Evolutionary conservation across 1,140 invertebrate genomes (phyloP).

Genomic region (Delia radicum): DNA sequence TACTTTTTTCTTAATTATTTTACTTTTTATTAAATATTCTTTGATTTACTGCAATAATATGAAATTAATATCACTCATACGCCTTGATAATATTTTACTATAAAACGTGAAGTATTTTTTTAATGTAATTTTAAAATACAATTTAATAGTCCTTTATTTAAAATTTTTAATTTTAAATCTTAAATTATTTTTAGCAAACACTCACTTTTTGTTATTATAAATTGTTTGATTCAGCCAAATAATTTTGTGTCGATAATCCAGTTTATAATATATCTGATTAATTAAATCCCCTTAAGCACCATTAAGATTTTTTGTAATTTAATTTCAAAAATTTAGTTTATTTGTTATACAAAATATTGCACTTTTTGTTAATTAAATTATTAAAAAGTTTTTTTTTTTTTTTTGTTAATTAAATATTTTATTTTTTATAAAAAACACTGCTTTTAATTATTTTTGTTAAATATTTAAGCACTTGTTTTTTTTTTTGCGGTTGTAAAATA

Average conservation of each 20-base stretch:
- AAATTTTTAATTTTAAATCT: neutral
- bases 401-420: neutral
- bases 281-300: neutral
- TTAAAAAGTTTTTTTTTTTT: neutral
- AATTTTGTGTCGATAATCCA: neutral
- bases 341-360: neutral
- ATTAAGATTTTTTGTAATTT: too few species aligned
- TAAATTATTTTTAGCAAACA: neutral
- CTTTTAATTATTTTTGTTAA: neutral
- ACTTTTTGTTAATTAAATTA: neutral
- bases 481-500: neutral
- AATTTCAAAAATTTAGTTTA: neutral
- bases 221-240: neutral
- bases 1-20: too few species aligned
- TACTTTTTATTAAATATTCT: too few species aligned
- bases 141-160: neutral
- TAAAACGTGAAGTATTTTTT: neutral
- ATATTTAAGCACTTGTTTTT: neutral
- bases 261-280: neutral
- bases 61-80: neutral
- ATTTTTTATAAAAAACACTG: neutral
- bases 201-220: neutral
- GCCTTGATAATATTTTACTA: neutral
- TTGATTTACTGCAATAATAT: too few species aligned
- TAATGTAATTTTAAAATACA: neutral